Evolutionary conservation across 2,888 invertebrate species (phyloP).

Genomic region (Orthonychiurus folsomi): DNA sequence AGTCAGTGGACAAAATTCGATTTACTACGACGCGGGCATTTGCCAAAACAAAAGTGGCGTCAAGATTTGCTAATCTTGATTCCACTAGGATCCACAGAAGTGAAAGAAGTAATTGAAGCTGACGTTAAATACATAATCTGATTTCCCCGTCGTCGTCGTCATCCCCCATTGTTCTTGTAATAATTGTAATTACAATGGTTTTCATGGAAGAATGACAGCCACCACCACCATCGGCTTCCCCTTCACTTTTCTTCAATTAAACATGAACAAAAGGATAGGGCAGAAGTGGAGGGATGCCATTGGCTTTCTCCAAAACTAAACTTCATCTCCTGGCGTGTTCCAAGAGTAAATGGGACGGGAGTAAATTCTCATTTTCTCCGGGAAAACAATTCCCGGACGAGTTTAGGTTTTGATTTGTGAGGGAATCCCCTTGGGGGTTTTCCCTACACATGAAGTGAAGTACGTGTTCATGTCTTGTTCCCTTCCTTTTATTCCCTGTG

Average conservation of each 20-base stretch:
- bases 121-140: background rate
- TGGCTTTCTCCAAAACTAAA: too few species aligned
- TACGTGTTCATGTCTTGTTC: background rate
- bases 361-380: background rate
- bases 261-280: background rate
- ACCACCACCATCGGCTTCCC: background rate
- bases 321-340: background rate
- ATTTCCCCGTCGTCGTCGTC: too few species aligned
- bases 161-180: background rate
- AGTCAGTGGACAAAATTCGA: too few species aligned
- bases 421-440: background rate
- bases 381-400: constrained; percentile 1
- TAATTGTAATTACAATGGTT: background rate
- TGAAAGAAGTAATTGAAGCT: background rate
- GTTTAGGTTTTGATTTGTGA: constrained; percentile 1
- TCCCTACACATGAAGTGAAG: background rate
- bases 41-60: too few species aligned
- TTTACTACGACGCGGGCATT: too few species aligned
- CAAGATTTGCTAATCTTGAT: too few species aligned
- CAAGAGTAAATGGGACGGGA: background rate
- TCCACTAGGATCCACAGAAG: too few species aligned
- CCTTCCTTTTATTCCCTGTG: background rate
- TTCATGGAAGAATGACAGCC: background rate
- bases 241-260: background rate
- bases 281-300: too few species aligned